Evolutionary conservation across 1,140 invertebrate genomes (phyloP).

Genomic region (Philotrypesis tridentata): DNA sequence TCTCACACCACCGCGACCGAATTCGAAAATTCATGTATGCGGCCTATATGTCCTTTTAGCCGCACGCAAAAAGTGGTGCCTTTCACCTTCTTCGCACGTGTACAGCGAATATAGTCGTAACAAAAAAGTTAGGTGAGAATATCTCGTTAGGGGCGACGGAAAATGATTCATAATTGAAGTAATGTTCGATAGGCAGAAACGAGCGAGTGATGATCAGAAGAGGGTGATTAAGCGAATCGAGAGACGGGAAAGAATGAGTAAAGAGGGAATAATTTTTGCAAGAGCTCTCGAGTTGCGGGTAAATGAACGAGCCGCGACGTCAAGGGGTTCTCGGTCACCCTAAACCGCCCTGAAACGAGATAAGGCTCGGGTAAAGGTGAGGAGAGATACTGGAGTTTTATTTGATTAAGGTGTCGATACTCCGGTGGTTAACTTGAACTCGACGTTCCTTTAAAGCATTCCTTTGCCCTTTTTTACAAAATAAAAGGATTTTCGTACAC

Average conservation of each 20-base stretch:
- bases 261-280: constrained; percentile 14
- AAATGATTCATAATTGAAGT: too few relatives aligned
- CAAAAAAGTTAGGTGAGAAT: too few relatives aligned
- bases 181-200: neutral
- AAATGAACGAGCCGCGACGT: neutral
- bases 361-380: neutral
- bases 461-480: neutral
- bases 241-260: neutral
- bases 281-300: neutral
- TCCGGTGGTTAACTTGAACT: neutral
- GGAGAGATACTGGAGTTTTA: neutral
- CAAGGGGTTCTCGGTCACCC: neutral
- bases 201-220: neutral
- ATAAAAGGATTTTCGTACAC: too few relatives aligned
- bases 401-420: neutral
- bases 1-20: too few relatives aligned
- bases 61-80: too few relatives aligned
- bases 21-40: too few relatives aligned
- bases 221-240: neutral
- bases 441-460: neutral
- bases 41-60: too few relatives aligned
- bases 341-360: neutral
- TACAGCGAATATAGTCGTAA: too few relatives aligned
- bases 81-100: too few relatives aligned
- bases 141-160: too few relatives aligned